Evolutionary conservation across 2,113 vertebrate species (phyloP).

Genomic region (Delphinus delphis): DNA sequence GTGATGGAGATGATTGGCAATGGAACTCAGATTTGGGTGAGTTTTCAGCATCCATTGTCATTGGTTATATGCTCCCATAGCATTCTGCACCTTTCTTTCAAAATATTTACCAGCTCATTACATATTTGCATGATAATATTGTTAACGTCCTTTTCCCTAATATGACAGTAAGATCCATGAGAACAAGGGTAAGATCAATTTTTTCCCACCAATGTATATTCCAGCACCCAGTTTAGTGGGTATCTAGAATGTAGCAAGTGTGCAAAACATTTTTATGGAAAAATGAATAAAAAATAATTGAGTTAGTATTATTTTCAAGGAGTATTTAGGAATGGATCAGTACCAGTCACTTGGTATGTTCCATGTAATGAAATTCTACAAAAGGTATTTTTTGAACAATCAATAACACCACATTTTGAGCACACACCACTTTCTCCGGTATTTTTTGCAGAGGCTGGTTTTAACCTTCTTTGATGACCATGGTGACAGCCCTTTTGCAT

Average conservation of each 20-base stretch:
- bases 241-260: neutral
- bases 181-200: neutral
- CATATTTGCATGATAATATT: neutral
- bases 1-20: neutral
- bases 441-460: neutral
- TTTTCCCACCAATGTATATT: neutral
- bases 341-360: neutral
- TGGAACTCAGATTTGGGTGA: neutral
- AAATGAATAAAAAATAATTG: neutral
- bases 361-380: neutral
- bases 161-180: neutral
- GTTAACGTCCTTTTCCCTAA: neutral
- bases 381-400: constrained; percentile 33
- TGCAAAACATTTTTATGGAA: neutral
- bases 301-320: constrained; percentile 11
- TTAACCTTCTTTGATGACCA: neutral
- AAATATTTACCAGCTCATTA: constrained; percentile 30
- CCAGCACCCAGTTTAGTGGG: neutral
- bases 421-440: neutral
- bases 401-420: neutral
- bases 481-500: neutral
- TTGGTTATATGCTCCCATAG: neutral
- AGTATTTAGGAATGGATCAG: neutral
- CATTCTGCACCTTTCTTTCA: constrained; percentile 5
- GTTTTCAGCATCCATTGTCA: neutral